Conservation (phyloP, 2,888 invertebrate species). For the Netelia fuscicornis region DNA sequence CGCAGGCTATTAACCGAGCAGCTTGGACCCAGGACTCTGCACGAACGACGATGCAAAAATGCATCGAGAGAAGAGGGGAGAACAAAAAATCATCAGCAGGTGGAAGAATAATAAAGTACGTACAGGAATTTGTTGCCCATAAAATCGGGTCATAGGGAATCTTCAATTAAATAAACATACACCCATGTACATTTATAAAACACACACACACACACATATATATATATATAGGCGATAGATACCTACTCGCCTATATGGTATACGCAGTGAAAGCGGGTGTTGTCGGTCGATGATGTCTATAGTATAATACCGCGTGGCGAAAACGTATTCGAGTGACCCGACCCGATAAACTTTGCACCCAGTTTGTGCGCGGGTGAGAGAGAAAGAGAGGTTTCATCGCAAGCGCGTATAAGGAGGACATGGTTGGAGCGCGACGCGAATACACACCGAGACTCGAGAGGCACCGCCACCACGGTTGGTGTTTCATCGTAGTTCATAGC, state of each 20-base stretch:
- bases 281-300: constrained; percentile 2
- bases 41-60: neutral
- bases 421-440: constrained; percentile 46
- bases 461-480: constrained; percentile 14
- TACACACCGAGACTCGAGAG: constrained; percentile 13
- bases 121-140: neutral
- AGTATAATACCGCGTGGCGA: constrained; percentile 48
- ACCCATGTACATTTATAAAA: neutral
- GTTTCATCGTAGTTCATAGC: constrained; percentile 25
- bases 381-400: constrained; percentile 51
- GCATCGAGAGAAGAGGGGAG: neutral
- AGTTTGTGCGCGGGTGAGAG: constrained; percentile 65
- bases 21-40: neutral
- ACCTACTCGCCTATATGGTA: neutral
- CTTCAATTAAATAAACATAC: neutral
- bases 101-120: constrained; percentile 37
- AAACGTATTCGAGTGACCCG: constrained; percentile 72
- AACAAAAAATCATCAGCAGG: constrained; percentile 41
- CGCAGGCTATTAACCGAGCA: constrained; percentile 15
- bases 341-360: constrained; percentile 77
- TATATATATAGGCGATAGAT: neutral
- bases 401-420: constrained; percentile 68
- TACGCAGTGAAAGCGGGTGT: constrained; percentile 34
- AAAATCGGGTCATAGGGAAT: neutral
- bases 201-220: neutral